Conservation (phyloP, 2,888 invertebrate species). For the Synanthedon vespiformis region DNA sequence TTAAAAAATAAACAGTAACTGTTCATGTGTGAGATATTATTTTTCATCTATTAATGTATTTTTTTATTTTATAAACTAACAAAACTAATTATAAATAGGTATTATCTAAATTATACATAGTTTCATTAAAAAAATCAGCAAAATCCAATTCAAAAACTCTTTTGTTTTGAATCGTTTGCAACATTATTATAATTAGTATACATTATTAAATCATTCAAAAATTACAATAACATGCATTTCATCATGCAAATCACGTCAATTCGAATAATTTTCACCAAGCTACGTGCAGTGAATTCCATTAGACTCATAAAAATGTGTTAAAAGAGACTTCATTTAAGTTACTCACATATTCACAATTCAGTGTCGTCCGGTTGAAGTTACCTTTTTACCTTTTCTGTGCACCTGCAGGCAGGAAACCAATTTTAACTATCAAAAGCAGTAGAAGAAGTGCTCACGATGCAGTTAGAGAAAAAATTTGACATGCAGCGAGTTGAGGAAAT, state of each 20-base stretch:
- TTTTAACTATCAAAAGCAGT: constrained; percentile 9
- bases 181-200: no score
- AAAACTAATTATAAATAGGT: no score
- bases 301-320: neutral
- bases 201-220: no score
- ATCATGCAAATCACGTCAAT: neutral
- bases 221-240: neutral
- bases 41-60: no score
- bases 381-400: constrained; percentile 56
- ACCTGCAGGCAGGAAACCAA: constrained; percentile 47
- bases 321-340: constrained; percentile 8
- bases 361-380: constrained; percentile 39
- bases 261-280: neutral
- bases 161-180: no score
- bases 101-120: no score
- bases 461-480: neutral
- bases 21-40: no score
- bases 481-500: neutral
- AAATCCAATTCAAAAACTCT: no score
- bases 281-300: neutral
- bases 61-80: no score
- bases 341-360: constrained; percentile 37
- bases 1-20: no score
- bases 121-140: no score
- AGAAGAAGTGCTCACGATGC: neutral